Percentiles rank a stretch among this genome's conserved stretches.
Evolutionary conservation across 2,797 vertebrate genomes (phyloP).

Genomic region (Podarcis lilfordi): DNA sequence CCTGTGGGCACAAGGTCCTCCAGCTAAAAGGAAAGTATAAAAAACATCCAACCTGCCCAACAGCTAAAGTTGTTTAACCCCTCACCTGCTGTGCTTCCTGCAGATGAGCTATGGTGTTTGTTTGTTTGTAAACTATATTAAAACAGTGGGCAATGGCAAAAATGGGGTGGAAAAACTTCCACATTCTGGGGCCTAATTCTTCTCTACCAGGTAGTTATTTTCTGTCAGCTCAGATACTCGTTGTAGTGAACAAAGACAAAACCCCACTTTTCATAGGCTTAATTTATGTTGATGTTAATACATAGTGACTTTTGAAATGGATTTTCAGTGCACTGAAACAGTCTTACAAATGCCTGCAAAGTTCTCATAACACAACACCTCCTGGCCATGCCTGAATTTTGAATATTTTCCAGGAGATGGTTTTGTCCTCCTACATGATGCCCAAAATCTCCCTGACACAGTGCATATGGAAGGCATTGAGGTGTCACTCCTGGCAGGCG

Average conservation of each 20-base stretch:
- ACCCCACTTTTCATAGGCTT: background rate
- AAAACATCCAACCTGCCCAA: slow-evolving; percentile 49
- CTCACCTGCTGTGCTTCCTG: slow-evolving; percentile 28
- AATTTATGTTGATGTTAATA: background rate
- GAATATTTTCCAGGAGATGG: background rate
- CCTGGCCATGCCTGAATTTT: background rate
- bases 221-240: background rate
- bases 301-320: background rate
- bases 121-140: fast-evolving
- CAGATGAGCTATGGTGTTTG: slow-evolving; percentile 44
- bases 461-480: no score
- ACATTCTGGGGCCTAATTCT: fast-evolving
- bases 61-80: slow-evolving; percentile 66
- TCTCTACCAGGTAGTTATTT: background rate
- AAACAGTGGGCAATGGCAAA: fast-evolving
- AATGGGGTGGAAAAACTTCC: fast-evolving
- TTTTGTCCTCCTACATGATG: background rate
- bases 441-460: no score
- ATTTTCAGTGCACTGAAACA: background rate
- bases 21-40: slow-evolving; percentile 70
- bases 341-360: background rate
- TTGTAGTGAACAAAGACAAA: slow-evolving; percentile 15
- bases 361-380: background rate
- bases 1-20: slow-evolving; percentile 80
- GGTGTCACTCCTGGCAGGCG: no score